These are phyloP conservation scores for Illadopsis cleaveri DNA, from an alignment of 2,113 vertebrate genomes.

Conservation along the genomic window DNA sequence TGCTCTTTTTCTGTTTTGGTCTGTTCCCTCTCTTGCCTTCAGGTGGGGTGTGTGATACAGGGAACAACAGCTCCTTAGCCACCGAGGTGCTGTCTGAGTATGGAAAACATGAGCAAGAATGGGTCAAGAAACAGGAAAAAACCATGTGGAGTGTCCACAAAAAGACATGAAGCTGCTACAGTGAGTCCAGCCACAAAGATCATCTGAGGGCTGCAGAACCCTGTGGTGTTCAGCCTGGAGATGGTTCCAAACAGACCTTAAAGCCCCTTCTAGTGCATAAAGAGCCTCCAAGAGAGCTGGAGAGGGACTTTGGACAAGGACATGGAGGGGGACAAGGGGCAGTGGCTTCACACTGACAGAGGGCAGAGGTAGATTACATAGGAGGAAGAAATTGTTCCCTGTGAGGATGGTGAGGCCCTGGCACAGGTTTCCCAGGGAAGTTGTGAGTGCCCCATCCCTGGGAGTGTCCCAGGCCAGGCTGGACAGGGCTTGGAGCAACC, in stretches of 20 bases:
- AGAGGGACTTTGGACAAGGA: background rate
- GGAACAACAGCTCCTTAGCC: background rate
- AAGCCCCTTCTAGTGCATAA: background rate
- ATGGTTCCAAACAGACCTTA: background rate
- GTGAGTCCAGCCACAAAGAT: background rate
- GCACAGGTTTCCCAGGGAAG: background rate
- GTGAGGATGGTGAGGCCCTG: accelerated
- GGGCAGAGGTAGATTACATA: too few relatives aligned
- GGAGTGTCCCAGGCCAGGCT: background rate
- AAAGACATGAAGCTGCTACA: background rate
- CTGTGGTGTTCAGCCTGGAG: background rate
- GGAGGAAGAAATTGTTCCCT: background rate
- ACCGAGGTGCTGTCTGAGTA: background rate
- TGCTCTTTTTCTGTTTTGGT: background rate
- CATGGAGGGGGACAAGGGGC: background rate
- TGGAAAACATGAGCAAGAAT: background rate
- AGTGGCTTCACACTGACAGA: background rate
- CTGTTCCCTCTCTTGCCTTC: background rate
- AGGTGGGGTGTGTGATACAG: background rate
- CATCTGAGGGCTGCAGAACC: background rate
- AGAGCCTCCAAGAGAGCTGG: background rate
- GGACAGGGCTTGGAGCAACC: accelerated
- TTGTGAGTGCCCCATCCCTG: background rate
- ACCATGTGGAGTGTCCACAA: background rate
- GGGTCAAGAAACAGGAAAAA: background rate